Conservation (phyloP, 2,888 invertebrate species). For the Cryptus armator region DNA sequence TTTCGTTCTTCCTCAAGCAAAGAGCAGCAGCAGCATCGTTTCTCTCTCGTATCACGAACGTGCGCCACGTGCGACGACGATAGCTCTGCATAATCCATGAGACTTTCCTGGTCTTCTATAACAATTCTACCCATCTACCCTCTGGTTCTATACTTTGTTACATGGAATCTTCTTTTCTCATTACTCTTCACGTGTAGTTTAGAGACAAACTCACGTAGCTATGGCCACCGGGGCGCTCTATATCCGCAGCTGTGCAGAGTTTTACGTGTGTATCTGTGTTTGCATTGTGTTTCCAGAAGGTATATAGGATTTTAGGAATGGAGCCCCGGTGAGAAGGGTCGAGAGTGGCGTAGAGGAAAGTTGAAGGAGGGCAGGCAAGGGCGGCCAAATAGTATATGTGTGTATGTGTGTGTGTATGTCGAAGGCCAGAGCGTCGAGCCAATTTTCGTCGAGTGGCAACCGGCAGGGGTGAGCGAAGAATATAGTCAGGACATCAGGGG, state of each 20-base stretch:
- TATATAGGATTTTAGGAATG: slow-evolving; percentile 15
- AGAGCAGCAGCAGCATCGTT: background rate
- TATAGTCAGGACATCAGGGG: slow-evolving; percentile 24
- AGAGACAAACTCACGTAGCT: slow-evolving; percentile 2
- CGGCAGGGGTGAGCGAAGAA: slow-evolving; percentile 3
- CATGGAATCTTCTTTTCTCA: slow-evolving; percentile 19
- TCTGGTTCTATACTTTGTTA: background rate
- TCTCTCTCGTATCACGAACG: background rate
- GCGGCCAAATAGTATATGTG: background rate
- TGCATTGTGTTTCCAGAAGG: slow-evolving; percentile 2
- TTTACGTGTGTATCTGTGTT: background rate
- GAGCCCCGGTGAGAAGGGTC: slow-evolving; percentile 5
- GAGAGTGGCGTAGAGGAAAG: slow-evolving; percentile 28
- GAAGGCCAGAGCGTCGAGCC: slow-evolving; percentile 48
- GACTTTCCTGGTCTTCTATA: slow-evolving; percentile 23
- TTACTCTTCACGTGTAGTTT: slow-evolving; percentile 8
- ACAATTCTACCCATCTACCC: background rate
- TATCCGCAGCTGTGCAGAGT: background rate
- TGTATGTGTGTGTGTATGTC: slow-evolving; percentile 20
- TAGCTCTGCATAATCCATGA: slow-evolving; percentile 54
- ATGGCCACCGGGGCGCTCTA: background rate
- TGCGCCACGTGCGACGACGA: slow-evolving; percentile 36
- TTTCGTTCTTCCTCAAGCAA: background rate
- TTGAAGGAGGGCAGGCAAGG: slow-evolving; percentile 27
- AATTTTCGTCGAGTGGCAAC: slow-evolving; percentile 61